Conservation (phyloP, 2,113 vertebrate genomes). For the Gadus chalcogrammus region DNA sequence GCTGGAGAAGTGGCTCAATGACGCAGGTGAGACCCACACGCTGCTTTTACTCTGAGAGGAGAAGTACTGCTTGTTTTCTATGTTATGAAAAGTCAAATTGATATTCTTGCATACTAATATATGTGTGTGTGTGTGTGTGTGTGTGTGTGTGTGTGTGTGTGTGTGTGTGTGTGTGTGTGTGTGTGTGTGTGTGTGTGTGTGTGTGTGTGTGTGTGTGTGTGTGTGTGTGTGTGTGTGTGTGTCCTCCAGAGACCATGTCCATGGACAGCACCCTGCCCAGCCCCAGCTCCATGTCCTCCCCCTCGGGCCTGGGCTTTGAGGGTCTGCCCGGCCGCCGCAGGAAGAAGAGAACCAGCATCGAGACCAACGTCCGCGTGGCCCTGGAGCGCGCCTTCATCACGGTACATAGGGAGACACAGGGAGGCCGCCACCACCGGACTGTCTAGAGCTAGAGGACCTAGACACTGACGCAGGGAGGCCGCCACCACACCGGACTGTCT, state of each 20-base stretch:
- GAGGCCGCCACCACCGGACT: too few relatives aligned
- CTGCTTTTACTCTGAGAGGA: background rate
- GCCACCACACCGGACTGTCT: too few relatives aligned
- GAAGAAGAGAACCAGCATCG: slow-evolving; percentile 96
- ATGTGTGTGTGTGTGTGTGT: background rate
- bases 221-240: slow-evolving; percentile 19
- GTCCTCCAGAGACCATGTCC: slow-evolving; percentile 84
- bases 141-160: slow-evolving; percentile 1
- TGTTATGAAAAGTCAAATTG: too few relatives aligned
- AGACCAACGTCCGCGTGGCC: slow-evolving; percentile 91
- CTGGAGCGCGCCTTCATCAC: slow-evolving; percentile 89
- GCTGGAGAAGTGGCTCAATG: slow-evolving; percentile 91
- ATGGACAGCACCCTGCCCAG: slow-evolving; percentile 88
- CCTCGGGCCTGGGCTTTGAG: slow-evolving; percentile 80
- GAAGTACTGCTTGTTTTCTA: too few relatives aligned
- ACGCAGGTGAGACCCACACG: slow-evolving; percentile 74
- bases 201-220: slow-evolving; percentile 2
- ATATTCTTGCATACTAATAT: background rate
- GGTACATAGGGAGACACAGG: too few relatives aligned
- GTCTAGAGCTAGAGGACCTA: slow-evolving; percentile 89
- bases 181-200: background rate
- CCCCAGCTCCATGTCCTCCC: slow-evolving; percentile 84
- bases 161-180: slow-evolving; percentile 13
- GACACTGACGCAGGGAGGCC: too few relatives aligned
- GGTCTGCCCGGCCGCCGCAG: slow-evolving; percentile 85